Percentiles rank a stretch among this genome's conserved stretches.
Conservation (phyloP, 2,888 invertebrate species). For the Archips crataeganus region DNA sequence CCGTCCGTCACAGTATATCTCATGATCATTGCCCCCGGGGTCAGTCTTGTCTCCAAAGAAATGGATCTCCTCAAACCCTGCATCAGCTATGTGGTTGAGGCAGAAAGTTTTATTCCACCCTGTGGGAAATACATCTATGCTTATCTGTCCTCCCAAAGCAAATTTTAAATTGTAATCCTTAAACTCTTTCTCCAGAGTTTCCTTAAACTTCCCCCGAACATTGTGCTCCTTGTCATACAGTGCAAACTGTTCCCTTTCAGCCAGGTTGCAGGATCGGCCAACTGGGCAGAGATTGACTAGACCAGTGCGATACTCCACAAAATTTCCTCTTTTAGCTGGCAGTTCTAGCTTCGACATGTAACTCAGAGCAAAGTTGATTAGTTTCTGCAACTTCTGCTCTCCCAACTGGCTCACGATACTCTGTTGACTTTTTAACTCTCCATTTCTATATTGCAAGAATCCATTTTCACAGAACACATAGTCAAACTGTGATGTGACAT, state of each 20-base stretch:
- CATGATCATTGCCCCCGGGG: slow-evolving; percentile 98
- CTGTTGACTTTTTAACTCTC: no score
- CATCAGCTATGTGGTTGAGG: slow-evolving; percentile 89
- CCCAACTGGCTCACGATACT: no score
- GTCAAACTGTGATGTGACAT: no score
- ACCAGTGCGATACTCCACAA: slow-evolving; percentile 98
- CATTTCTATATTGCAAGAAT: no score
- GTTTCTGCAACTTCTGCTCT: no score
- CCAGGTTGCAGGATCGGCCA: slow-evolving; percentile 96
- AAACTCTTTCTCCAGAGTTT: slow-evolving; percentile 91
- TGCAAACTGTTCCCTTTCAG: slow-evolving; percentile 94
- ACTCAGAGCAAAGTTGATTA: no score
- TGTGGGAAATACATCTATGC: slow-evolving; percentile 97
- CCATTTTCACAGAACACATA: no score
- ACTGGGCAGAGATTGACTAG: slow-evolving; percentile 98
- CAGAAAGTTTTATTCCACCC: slow-evolving; percentile 99
- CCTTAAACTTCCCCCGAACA: slow-evolving; percentile 93
- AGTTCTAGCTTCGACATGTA: slow-evolving; percentile 94
- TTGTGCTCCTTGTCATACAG: slow-evolving; percentile 93
- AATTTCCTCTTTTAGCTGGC: slow-evolving; percentile 97
- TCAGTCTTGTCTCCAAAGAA: slow-evolving; percentile 99
- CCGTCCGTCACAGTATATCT: slow-evolving; percentile 94
- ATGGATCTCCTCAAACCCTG: slow-evolving; percentile 93
- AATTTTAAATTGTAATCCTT: slow-evolving; percentile 92
- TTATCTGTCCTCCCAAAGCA: slow-evolving; percentile 99